Percentiles rank a stretch among this genome's conserved stretches.
These are phyloP conservation scores for Toxotes chatareus DNA, from an alignment of 2,113 vertebrate genomes.

Conservation along the genomic window DNA sequence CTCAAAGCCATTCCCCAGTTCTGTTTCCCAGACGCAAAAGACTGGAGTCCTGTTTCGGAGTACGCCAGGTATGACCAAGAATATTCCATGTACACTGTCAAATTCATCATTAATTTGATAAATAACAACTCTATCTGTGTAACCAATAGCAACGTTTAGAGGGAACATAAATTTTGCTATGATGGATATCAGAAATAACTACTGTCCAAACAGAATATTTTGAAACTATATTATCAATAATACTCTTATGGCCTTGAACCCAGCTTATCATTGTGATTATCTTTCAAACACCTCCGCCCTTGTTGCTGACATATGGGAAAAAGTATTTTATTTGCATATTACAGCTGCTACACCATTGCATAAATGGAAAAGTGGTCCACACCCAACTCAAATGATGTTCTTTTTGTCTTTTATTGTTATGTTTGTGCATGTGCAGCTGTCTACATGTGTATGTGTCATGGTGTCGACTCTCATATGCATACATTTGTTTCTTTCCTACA, in stretches of 20 bases:
- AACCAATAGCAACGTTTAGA: neutral
- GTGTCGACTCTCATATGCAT: constrained; percentile 19
- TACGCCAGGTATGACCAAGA: constrained; percentile 89
- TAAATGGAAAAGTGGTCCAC: neutral
- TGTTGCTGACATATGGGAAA: neutral
- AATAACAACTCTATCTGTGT: neutral
- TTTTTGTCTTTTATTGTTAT: neutral
- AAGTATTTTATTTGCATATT: constrained; percentile 10
- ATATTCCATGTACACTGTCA: neutral
- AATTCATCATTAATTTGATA: neutral
- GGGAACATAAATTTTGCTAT: neutral
- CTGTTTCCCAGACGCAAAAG: constrained; percentile 99
- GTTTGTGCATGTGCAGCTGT: neutral
- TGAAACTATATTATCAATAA: neutral
- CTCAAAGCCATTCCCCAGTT: constrained; percentile 99
- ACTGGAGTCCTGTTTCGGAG: constrained; percentile 95
- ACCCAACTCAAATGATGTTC: neutral
- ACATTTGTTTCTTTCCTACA: constrained; percentile 77
- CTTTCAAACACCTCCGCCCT: neutral
- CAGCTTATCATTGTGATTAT: neutral
- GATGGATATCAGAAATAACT: neutral
- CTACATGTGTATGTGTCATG: neutral
- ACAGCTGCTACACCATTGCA: constrained; percentile 13
- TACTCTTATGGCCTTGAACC: neutral
- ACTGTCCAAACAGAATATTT: neutral